Percentiles rank a stretch among this genome's conserved stretches.
Conservation (phyloP, 2,888 invertebrate species). For the Tetramorium bicarinatum region DNA sequence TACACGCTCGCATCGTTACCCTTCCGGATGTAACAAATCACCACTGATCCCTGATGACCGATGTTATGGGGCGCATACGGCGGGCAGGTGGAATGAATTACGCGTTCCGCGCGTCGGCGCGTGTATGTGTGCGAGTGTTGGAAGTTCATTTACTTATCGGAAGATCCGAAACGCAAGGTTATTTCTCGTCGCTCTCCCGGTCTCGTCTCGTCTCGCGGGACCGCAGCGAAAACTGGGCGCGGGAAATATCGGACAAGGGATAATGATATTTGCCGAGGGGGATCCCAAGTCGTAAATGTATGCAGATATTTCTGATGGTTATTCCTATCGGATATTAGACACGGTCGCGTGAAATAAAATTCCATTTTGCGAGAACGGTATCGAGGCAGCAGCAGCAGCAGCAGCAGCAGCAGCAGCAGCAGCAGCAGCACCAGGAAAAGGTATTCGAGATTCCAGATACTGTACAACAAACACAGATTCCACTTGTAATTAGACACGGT, state of each 20-base stretch:
- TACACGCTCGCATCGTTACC: constrained; percentile 34
- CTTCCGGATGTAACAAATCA: constrained; percentile 55
- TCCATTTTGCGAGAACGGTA: not conserved
- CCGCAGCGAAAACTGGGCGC: not conserved
- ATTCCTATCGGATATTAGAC: constrained; percentile 37
- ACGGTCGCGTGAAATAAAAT: constrained; percentile 3
- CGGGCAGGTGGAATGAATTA: constrained; percentile 50
- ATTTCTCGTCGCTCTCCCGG: constrained; percentile 17
- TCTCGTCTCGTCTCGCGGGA: constrained; percentile 11
- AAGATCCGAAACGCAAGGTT: constrained; percentile 33
- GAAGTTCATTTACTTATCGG: constrained; percentile 52
- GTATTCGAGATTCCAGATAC: not conserved
- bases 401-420: too few relatives aligned
- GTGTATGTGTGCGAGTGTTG: not conserved
- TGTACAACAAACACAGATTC: too few relatives aligned
- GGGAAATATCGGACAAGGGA: constrained; percentile 29
- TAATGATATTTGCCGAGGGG: constrained; percentile 41
- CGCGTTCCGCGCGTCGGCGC: constrained; percentile 1
- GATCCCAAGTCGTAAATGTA: constrained; percentile 21
- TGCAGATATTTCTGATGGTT: constrained; percentile 33
- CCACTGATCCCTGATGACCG: constrained; percentile 52
- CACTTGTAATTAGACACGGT: not conserved
- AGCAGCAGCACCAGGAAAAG: too few relatives aligned
- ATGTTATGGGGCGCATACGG: constrained; percentile 43
- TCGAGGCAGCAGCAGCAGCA: too few relatives aligned